Base-by-base conservation (phyloP, 2,888 invertebrate genomes). In the Drosophila algonquin region DNA sequence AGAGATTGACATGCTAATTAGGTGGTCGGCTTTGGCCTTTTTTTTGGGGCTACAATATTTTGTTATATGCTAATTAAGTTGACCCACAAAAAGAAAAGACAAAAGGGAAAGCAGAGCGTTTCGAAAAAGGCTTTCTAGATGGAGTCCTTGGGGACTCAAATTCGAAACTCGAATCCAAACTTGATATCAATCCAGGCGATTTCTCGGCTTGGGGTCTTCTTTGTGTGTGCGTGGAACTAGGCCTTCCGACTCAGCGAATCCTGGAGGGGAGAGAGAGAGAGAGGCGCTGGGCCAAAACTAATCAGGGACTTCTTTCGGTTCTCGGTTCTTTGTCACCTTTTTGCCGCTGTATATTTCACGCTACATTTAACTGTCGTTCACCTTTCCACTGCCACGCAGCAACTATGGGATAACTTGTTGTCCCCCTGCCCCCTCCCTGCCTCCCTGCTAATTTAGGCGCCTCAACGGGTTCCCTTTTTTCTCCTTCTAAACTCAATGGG, bases 1-100 rank as follows among this genome's bases (percentile, higher is more conserved):
- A 54, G 73, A 73, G 73, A 68, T 73, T 58, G 69, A 71, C 79
- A 83, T 83, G 81, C 83, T 83, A 83, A 83, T 83, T 83, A 83
- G 78, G 74, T 70, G 61, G 58, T 68, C 46, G 46, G 60, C 60
- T 63, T 54, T 65, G 54, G 32, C 67, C 58, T 77, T 53, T 58
- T 56, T 60, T 64, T 47, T 40, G 40, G 50, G 40, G 72, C 64
- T 55, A 56, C 71, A 55, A 55, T 64, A 71, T 64, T 72, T 71
- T 59, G 21, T 71, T 27, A 35, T 64, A 51, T 64, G 64, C 58
- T 72, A 72, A 72, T 72, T 64, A 72, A 50, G 52, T n/a, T 18
- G 67, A 67, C 59, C 63, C 35, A 30, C 51, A 57, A 48, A 21
- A 27, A 30, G 21, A 24, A 46, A 30, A 27, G 2, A 30, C 30